Percentiles rank a stretch among this genome's conserved stretches.
Evolutionary conservation across 2,888 invertebrate genomes (phyloP).

Genomic region (Aphidoletes aphidimyza): DNA sequence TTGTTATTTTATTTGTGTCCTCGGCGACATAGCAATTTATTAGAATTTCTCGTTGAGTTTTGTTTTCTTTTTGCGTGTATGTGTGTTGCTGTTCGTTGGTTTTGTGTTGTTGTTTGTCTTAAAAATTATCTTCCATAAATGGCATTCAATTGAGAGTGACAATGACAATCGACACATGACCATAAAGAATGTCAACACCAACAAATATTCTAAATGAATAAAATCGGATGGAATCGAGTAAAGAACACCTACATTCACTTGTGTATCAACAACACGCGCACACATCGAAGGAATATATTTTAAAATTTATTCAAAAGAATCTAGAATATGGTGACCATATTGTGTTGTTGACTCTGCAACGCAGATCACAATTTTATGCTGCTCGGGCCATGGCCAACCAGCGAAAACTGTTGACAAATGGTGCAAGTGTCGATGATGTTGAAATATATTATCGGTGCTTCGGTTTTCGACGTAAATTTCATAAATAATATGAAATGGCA

Average conservation of each 20-base stretch:
- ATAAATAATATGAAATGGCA: slow-evolving; percentile 21
- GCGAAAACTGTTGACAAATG: slow-evolving; percentile 18
- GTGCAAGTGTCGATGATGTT: slow-evolving; percentile 34
- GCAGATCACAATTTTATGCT: not conserved
- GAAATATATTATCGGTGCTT: slow-evolving; percentile 21
- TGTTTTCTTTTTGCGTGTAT: not conserved
- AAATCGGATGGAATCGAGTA: not conserved
- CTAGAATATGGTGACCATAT: slow-evolving; percentile 39
- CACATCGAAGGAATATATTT: not conserved
- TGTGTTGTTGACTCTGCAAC: not conserved
- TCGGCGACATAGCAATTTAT: not conserved
- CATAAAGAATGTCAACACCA: slow-evolving; percentile 33
- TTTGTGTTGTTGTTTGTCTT: not conserved
- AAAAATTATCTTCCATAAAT: not conserved
- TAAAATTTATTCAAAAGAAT: not conserved
- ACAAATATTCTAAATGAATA: not conserved
- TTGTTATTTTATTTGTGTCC: not conserved
- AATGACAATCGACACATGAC: slow-evolving; percentile 46
- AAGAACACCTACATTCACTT: slow-evolving; percentile 34
- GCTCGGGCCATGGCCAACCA: too few relatives aligned
- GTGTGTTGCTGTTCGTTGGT: not conserved
- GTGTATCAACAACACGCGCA: not conserved
- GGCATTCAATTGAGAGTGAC: slow-evolving; percentile 48
- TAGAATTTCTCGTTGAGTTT: not conserved
- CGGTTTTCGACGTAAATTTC: not conserved